phyloP scores from a whole-genome alignment of 2,113 vertebrate genomes.

The Anthoscopus minutus region DNA sequence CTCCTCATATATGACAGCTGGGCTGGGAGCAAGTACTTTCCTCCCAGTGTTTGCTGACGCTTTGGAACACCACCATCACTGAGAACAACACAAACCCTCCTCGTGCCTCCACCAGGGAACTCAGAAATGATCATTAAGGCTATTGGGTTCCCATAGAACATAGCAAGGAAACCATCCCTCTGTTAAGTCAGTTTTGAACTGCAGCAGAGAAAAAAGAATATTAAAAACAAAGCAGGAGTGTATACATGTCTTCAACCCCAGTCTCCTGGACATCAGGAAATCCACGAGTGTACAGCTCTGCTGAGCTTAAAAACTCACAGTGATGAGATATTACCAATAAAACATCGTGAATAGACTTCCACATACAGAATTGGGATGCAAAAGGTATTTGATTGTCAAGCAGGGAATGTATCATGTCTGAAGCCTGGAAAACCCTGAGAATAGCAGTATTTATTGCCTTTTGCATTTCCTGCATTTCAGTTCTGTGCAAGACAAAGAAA shows the following conservation, averaged over 20 bases:
- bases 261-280: not conserved
- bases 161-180: not conserved
- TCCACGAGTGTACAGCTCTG: not conserved
- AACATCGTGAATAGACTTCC: not conserved
- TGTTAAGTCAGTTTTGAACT: not conserved
- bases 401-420: not conserved
- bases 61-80: not conserved
- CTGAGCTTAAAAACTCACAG: not conserved
- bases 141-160: not conserved
- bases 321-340: constrained; percentile 14
- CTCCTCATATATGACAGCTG: not conserved
- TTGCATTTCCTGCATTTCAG: not conserved
- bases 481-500: not conserved
- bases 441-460: not conserved
- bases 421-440: not conserved
- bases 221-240: no score
- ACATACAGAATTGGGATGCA: not conserved
- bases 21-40: not conserved
- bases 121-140: not conserved
- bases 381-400: constrained; percentile 13
- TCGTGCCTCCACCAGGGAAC: not conserved
- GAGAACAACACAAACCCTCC: not conserved
- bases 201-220: not conserved
- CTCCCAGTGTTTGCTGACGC: not conserved
- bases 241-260: not conserved